phyloP scores from a whole-genome alignment of 92 coral and sea anemone species.

The Micromussa lordhowensis region DNA sequence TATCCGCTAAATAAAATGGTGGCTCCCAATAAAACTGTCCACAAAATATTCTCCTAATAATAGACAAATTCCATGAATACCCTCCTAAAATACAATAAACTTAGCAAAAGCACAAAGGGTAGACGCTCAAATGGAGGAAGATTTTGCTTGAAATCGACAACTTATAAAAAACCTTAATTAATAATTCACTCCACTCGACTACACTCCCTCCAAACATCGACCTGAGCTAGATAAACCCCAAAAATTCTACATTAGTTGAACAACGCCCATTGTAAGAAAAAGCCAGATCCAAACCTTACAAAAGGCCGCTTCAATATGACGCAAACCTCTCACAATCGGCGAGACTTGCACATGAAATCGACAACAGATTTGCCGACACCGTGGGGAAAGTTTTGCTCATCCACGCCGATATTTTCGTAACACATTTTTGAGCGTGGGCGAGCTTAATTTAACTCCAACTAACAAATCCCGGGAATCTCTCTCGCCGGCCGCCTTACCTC shows the following conservation, averaged over 20 bases:
- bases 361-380: conserved; percentile 64
- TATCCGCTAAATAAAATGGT: conserved; percentile 23
- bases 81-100: neutral
- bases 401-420: conserved; percentile 69
- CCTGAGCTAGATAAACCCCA: conserved; percentile 57
- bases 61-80: neutral
- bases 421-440: conserved; percentile 88
- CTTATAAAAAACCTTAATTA: conserved; percentile 59
- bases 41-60: neutral
- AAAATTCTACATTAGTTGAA: conserved; percentile 39
- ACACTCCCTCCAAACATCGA: conserved; percentile 71
- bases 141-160: conserved; percentile 61
- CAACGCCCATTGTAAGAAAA: conserved; percentile 65
- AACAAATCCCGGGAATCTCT: conserved; percentile 81
- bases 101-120: conserved; percentile 9
- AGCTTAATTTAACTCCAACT: conserved; percentile 78
- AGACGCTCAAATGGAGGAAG: neutral
- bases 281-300: conserved; percentile 35
- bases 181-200: conserved; percentile 60
- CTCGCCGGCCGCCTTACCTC: conserved; percentile 68
- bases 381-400: conserved; percentile 42
- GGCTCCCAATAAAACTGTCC: neutral
- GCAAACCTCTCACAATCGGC: conserved; percentile 19
- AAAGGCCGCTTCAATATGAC: conserved; percentile 30
- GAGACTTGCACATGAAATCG: conserved; percentile 53